Evolutionary conservation across 2,797 vertebrate genomes (phyloP).

Genomic region (Dryobates pubescens): DNA sequence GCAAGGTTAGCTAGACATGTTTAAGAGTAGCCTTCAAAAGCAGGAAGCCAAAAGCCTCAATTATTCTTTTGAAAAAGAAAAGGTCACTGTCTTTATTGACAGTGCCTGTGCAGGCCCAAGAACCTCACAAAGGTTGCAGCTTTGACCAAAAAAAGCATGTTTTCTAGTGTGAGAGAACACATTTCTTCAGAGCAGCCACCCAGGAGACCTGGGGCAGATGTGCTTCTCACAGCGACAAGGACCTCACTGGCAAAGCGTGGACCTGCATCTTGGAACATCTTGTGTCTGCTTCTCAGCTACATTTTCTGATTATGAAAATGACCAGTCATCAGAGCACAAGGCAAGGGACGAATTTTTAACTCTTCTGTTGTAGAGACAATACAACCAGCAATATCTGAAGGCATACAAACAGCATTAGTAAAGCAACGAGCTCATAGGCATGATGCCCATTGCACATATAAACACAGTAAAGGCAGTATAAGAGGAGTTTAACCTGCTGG

Average conservation of each 20-base stretch:
- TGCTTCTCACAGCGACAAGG: fast-evolving
- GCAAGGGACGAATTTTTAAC: background rate
- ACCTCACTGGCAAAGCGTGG: fast-evolving
- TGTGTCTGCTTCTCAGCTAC: background rate
- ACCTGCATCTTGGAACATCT: background rate
- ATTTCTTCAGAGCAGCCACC: background rate
- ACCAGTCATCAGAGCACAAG: background rate
- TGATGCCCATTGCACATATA: background rate
- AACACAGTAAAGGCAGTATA: background rate
- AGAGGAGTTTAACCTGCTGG: background rate
- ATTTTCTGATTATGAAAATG: background rate
- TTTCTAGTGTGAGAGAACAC: fast-evolving
- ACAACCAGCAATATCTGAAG: background rate
- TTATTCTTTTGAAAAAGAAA: background rate
- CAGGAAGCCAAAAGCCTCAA: background rate
- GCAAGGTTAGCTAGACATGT: background rate
- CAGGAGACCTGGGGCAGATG: background rate
- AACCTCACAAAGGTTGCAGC: background rate
- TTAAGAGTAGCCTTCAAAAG: background rate
- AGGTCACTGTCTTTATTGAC: background rate
- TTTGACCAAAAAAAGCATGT: background rate
- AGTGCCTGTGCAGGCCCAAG: background rate
- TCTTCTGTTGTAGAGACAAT: background rate
- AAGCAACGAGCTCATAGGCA: background rate
- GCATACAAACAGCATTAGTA: background rate